phyloP scores from a whole-genome alignment of 2,113 vertebrate species.

The Junco hyemalis region DNA sequence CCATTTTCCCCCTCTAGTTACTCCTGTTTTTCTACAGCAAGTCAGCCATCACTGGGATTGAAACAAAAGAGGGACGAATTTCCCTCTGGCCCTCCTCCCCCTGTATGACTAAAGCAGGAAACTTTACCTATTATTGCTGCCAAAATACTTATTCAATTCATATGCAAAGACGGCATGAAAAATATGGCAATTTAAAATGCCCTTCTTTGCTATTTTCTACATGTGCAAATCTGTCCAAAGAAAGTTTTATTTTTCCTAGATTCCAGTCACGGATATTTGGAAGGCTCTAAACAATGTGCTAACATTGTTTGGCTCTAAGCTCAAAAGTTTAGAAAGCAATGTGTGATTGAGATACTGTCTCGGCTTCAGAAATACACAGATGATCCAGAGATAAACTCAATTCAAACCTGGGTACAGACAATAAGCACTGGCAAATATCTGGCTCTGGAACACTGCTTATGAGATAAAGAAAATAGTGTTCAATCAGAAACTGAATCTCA shows the following conservation, averaged over 20 bases:
- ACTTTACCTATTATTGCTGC: not conserved
- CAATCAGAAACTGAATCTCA: not conserved
- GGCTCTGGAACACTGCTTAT: not conserved
- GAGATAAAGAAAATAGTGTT: not conserved
- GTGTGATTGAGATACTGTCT: not conserved
- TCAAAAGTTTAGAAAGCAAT: not conserved
- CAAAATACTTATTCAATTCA: not conserved
- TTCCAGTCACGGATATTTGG: not conserved
- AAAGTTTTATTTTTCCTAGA: not conserved
- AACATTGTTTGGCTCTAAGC: not conserved
- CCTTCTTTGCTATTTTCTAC: not conserved
- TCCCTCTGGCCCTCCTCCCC: not conserved
- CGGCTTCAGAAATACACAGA: not conserved
- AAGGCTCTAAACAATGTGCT: not conserved
- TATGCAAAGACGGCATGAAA: not conserved
- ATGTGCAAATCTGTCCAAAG: not conserved
- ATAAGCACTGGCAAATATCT: not conserved
- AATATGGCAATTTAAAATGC: not conserved
- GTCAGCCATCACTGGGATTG: not conserved
- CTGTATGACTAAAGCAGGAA: not conserved
- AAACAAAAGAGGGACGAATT: not conserved
- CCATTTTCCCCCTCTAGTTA: not conserved
- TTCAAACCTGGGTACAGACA: not conserved
- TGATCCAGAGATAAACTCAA: not conserved
- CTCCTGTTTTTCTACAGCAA: not conserved